Percentiles rank a stretch among this genome's conserved stretches.
These are phyloP conservation scores for Brenthis daphne DNA, from an alignment of 2,888 invertebrate species.

Conservation along the genomic window DNA sequence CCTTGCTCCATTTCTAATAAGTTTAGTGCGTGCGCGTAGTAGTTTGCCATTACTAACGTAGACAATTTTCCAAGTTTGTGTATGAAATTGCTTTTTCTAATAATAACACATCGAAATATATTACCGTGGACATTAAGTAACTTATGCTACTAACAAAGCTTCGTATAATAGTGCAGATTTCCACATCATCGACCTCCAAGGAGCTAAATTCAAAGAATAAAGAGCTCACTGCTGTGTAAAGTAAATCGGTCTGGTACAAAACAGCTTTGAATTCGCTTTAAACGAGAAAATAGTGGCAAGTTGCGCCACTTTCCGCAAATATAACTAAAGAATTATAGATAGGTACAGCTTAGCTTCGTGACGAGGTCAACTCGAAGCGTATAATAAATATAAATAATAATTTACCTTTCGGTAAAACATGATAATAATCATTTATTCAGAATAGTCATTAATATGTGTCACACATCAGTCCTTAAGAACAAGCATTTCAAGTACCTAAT, in stretches of 20 bases:
- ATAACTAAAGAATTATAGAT: not conserved
- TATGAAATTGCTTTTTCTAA: slow-evolving; percentile 12
- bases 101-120: slow-evolving; percentile 14
- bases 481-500: too few species aligned
- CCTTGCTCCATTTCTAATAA: not conserved
- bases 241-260: not conserved
- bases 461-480: too few species aligned
- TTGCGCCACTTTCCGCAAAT: too few species aligned
- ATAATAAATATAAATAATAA: not conserved
- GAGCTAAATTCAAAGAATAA: not conserved
- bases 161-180: not conserved
- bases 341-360: not conserved
- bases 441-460: too few species aligned
- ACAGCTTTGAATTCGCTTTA: slow-evolving; percentile 1
- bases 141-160: not conserved
- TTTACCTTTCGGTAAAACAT: not conserved
- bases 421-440: not conserved
- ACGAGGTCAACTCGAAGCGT: not conserved
- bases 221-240: slow-evolving; percentile 1
- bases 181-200: not conserved
- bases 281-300: too few species aligned
- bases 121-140: slow-evolving; percentile 1
- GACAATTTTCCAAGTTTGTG: slow-evolving; percentile 18
- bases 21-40: slow-evolving; percentile 14
- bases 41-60: not conserved